Conservation (phyloP, 1,140 invertebrate genomes). For the Stenopsyche tienmushanensis region DNA sequence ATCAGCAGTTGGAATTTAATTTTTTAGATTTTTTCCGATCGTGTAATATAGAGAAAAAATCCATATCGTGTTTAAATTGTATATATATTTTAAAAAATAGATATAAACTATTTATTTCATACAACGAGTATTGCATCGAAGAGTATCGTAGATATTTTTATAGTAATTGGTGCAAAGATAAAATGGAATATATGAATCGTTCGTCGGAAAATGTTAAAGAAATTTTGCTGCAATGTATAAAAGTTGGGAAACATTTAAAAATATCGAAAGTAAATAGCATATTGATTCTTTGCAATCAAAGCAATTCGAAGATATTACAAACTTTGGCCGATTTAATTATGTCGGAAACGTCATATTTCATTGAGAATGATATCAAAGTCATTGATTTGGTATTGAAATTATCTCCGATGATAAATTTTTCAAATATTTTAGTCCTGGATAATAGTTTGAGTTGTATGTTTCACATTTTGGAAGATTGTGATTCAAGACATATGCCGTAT, state of each 20-base stretch:
- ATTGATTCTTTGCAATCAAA: slow-evolving; percentile 12
- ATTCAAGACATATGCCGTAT: slow-evolving; percentile 28
- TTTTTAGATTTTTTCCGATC: slow-evolving; percentile 39
- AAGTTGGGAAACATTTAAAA: slow-evolving; percentile 27
- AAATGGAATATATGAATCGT: slow-evolving; percentile 4
- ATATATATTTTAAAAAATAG: slow-evolving; percentile 36
- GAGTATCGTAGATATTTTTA: slow-evolving; percentile 29
- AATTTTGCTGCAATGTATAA: slow-evolving; percentile 4
- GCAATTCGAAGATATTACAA: slow-evolving; percentile 1
- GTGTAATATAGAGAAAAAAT: slow-evolving; percentile 8
- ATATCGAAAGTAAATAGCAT: slow-evolving; percentile 31
- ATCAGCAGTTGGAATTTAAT: slow-evolving; percentile 21
- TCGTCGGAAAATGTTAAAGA: slow-evolving; percentile 2
- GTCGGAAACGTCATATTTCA: slow-evolving; percentile 17
- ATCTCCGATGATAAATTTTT: slow-evolving; percentile 12
- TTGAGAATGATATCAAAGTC: slow-evolving; percentile 26
- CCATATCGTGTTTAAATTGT: slow-evolving; percentile 23
- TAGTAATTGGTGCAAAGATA: slow-evolving; percentile 32
- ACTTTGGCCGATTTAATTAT: slow-evolving; percentile 24
- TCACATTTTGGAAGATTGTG: slow-evolving; percentile 26
- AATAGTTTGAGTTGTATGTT: slow-evolving; percentile 25
- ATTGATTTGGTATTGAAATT: slow-evolving; percentile 34
- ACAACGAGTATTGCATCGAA: slow-evolving; percentile 31
- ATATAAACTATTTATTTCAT: slow-evolving; percentile 30
- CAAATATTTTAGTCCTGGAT: slow-evolving; percentile 2